Conservation (phyloP, 2,888 invertebrate species). For the Cistogaster globosa region DNA sequence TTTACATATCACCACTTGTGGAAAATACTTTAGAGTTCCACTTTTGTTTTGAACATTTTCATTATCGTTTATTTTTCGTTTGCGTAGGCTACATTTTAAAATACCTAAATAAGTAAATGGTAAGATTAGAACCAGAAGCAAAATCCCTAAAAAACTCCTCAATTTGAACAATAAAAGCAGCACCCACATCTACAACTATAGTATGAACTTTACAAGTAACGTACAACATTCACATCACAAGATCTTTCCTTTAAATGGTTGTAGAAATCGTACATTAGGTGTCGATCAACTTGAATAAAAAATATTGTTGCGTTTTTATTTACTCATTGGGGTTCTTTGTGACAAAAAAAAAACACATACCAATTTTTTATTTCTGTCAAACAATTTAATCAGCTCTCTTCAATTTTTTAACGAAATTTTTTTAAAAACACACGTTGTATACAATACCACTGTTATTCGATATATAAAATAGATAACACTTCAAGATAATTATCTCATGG, state of each 20-base stretch:
- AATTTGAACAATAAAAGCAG: slow-evolving; percentile 20
- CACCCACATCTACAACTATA: neutral
- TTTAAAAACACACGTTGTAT: too few species aligned
- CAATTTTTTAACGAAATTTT: too few species aligned
- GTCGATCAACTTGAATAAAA: slow-evolving; percentile 1
- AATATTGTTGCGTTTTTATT: too few species aligned
- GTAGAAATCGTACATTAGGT: neutral
- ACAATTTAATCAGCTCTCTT: too few species aligned
- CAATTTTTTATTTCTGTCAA: too few species aligned
- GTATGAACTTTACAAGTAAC: slow-evolving; percentile 32
- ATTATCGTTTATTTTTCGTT: slow-evolving; percentile 7
- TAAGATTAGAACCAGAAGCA: slow-evolving; percentile 27
- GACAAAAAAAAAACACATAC: neutral
- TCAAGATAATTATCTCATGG: too few species aligned
- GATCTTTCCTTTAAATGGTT: slow-evolving; percentile 13
- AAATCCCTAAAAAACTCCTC: slow-evolving; percentile 19
- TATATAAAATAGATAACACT: too few species aligned
- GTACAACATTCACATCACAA: slow-evolving; percentile 37
- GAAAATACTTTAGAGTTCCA: slow-evolving; percentile 56
- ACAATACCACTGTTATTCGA: too few species aligned
- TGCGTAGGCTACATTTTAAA: slow-evolving; percentile 13
- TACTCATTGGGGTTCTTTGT: too few species aligned
- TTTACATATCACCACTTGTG: slow-evolving; percentile 63
- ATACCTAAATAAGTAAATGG: slow-evolving; percentile 6
- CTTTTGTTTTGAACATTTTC: slow-evolving; percentile 47